Evolutionary conservation across 2,113 vertebrate genomes (phyloP).

Genomic region (Hippocampus abdominalis): DNA sequence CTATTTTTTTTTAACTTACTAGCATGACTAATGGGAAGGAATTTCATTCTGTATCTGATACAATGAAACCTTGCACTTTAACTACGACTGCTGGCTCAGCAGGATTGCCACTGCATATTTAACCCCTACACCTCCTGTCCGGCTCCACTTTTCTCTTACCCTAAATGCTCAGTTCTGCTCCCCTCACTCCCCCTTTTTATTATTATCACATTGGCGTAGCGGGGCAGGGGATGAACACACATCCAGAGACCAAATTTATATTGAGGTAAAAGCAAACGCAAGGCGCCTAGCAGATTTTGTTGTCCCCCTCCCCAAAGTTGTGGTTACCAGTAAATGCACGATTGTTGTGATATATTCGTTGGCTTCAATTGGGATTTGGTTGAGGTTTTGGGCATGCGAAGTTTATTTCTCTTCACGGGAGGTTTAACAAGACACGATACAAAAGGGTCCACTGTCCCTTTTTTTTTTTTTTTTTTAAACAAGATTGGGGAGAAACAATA

Average conservation of each 20-base stretch:
- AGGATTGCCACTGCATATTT: conserved; percentile 66
- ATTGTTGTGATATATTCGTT: conserved; percentile 22
- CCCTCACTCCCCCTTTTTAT: conserved; percentile 14
- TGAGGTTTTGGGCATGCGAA: conserved; percentile 21
- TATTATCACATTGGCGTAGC: conserved; percentile 31
- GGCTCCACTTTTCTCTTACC: conserved; percentile 38
- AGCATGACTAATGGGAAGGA: conserved; percentile 75
- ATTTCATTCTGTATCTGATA: conserved; percentile 76
- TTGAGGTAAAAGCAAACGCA: conserved; percentile 14
- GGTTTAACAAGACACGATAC: conserved; percentile 54
- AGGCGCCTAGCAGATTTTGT: conserved; percentile 7
- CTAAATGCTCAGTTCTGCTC: conserved; percentile 25
- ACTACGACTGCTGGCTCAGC: conserved; percentile 76
- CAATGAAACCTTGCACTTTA: conserved; percentile 77
- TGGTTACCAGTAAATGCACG: conserved; percentile 10
- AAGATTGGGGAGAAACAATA: conserved; percentile 69
- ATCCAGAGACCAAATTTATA: conserved; percentile 18
- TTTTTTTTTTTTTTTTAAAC: conserved; percentile 38
- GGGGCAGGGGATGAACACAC: not conserved
- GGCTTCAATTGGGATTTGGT: conserved; percentile 27
- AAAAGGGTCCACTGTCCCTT: conserved; percentile 66
- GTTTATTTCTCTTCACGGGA: conserved; percentile 35
- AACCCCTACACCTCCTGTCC: conserved; percentile 71
- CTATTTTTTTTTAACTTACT: conserved; percentile 43
- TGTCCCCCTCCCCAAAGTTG: not conserved